phyloP scores from a whole-genome alignment of 2,797 vertebrate species.

The Pseudochirops corinnae region DNA sequence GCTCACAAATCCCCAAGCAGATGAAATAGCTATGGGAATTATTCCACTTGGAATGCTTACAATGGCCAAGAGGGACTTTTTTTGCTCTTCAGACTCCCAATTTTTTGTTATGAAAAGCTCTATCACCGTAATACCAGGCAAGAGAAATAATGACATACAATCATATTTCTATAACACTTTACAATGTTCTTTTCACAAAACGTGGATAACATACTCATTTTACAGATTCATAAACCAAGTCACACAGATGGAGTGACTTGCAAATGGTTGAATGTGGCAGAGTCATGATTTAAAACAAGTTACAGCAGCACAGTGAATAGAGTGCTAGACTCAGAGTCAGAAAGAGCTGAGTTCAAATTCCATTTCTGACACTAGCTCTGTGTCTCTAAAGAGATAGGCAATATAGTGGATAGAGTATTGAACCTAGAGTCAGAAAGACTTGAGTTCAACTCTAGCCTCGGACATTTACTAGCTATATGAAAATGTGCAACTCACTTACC shows the following conservation, averaged over 20 bases:
- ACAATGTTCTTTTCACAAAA: background rate
- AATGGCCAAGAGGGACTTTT: background rate
- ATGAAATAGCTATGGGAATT: background rate
- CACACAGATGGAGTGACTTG: background rate
- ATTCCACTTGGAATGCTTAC: background rate
- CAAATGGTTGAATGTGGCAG: background rate
- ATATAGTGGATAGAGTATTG: background rate
- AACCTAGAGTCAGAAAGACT: background rate
- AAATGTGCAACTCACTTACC: background rate
- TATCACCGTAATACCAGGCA: background rate
- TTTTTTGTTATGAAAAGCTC: background rate
- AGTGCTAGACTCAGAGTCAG: background rate
- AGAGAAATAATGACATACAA: background rate
- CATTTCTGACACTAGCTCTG: background rate
- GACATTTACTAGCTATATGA: background rate
- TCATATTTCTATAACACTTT: background rate
- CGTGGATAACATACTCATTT: background rate
- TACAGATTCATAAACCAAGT: background rate
- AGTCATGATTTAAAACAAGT: background rate
- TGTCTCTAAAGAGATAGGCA: too few species aligned
- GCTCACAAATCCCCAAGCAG: background rate
- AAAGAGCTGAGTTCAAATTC: background rate
- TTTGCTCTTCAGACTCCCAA: background rate
- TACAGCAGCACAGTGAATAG: background rate
- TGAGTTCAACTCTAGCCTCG: background rate